Percentiles rank a stretch among this genome's conserved stretches.
Evolutionary conservation across 2,888 invertebrate species (phyloP).

Genomic region (Agonopterix heracliana): DNA sequence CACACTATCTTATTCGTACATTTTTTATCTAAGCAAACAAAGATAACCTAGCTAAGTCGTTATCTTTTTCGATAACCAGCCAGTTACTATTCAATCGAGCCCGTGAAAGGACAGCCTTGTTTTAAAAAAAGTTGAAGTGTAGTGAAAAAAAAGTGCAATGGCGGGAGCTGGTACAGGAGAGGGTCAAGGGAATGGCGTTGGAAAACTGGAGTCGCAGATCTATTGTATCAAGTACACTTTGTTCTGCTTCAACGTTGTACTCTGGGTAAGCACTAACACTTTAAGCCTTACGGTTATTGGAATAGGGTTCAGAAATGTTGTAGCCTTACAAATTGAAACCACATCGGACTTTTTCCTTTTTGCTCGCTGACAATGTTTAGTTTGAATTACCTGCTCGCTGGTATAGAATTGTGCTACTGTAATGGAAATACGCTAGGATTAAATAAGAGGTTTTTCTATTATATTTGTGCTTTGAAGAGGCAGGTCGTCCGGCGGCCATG

Average conservation of each 20-base stretch:
- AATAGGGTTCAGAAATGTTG: no score
- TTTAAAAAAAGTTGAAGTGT: slow-evolving; percentile 10
- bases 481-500: slow-evolving; percentile 2
- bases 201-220: slow-evolving; percentile 84
- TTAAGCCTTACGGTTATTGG: background rate
- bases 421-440: background rate
- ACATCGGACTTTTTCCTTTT: slow-evolving; percentile 14
- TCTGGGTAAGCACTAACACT: slow-evolving; percentile 80
- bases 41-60: slow-evolving; percentile 61
- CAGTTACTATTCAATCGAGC: slow-evolving; percentile 49
- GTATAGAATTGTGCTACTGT: background rate
- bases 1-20: slow-evolving; percentile 47
- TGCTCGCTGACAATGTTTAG: slow-evolving; percentile 19
- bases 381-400: slow-evolving; percentile 20
- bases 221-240: slow-evolving; percentile 88
- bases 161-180: slow-evolving; percentile 71
- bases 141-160: slow-evolving; percentile 59
- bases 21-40: slow-evolving; percentile 64
- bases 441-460: background rate
- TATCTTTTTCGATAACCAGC: slow-evolving; percentile 50
- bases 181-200: slow-evolving; percentile 69
- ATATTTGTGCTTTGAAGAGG: background rate
- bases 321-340: slow-evolving; percentile 19
- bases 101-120: slow-evolving; percentile 35
- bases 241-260: slow-evolving; percentile 86